phyloP scores from a whole-genome alignment of 1,140 invertebrate genomes.

The Chlorops oryzae region DNA sequence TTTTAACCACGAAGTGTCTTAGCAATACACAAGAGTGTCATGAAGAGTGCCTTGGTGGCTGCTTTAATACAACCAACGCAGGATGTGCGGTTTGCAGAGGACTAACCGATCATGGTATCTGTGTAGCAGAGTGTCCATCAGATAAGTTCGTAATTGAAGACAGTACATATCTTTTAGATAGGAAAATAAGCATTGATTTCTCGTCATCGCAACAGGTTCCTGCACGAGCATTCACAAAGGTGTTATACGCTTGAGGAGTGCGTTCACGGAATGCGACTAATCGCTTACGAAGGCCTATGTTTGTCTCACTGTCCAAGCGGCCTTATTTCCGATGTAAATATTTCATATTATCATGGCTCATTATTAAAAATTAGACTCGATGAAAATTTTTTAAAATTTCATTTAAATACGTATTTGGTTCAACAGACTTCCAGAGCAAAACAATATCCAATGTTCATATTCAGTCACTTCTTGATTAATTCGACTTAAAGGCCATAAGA shows the following conservation, averaged over 20 bases:
- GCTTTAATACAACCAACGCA: slow-evolving; percentile 20
- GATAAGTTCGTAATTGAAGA: slow-evolving; percentile 25
- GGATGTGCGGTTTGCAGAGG: slow-evolving; percentile 30
- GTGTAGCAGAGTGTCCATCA: slow-evolving; percentile 28
- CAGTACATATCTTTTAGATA: background rate
- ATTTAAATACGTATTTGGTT: too few relatives aligned
- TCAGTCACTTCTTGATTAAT: too few relatives aligned
- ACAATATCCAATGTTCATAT: too few relatives aligned
- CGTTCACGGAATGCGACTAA: slow-evolving; percentile 10
- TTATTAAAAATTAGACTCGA: too few relatives aligned
- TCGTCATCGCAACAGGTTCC: slow-evolving; percentile 18
- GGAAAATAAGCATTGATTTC: background rate
- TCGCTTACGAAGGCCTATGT: slow-evolving; percentile 20
- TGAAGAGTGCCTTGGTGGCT: slow-evolving; percentile 36
- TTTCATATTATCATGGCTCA: too few relatives aligned
- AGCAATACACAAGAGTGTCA: slow-evolving; percentile 24
- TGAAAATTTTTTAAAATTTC: too few relatives aligned
- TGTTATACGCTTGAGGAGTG: slow-evolving; percentile 31
- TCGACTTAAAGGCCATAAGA: too few relatives aligned
- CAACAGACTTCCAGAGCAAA: too few relatives aligned
- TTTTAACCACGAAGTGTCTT: too few relatives aligned
- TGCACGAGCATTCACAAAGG: slow-evolving; percentile 26
- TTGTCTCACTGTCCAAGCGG: slow-evolving; percentile 33
- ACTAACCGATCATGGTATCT: slow-evolving; percentile 27
- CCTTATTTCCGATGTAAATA: slow-evolving; percentile 19